Conservation (phyloP, 2,888 invertebrate genomes). For the Encarsia formosa region DNA sequence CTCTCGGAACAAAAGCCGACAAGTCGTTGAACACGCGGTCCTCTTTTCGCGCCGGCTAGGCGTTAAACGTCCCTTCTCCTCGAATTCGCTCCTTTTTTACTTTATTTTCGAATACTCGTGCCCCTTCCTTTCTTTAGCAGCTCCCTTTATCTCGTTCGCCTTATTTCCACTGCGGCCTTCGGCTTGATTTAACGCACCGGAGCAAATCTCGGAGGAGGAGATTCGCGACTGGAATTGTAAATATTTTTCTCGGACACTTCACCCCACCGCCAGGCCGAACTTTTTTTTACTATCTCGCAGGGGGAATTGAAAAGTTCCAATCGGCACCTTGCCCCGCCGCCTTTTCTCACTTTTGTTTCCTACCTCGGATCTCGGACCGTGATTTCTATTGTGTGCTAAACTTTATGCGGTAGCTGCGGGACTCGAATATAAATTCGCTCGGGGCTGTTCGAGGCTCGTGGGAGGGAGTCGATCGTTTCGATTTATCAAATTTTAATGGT, state of each 20-base stretch:
- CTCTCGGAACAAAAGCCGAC: too few relatives aligned
- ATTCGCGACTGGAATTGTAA: not conserved
- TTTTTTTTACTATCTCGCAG: not conserved
- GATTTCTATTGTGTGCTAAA: too few relatives aligned
- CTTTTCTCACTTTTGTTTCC: not conserved
- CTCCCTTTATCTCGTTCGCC: not conserved
- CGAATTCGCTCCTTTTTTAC: too few relatives aligned
- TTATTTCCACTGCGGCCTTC: not conserved
- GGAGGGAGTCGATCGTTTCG: too few relatives aligned
- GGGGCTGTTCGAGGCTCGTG: too few relatives aligned
- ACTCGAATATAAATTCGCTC: too few relatives aligned
- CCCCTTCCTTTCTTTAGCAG: not conserved
- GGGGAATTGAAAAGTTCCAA: not conserved
- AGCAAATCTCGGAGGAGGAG: not conserved
- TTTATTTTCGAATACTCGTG: not conserved
- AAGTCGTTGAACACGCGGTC: too few relatives aligned
- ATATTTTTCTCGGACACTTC: constrained; percentile 4
- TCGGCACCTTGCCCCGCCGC: not conserved
- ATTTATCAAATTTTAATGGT: too few relatives aligned
- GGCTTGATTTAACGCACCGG: constrained; percentile 8
- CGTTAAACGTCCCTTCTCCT: too few relatives aligned
- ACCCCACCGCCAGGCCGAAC: not conserved
- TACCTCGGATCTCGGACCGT: not conserved
- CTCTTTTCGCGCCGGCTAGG: too few relatives aligned
- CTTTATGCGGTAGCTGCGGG: too few relatives aligned